Conservation (phyloP, 1,140 invertebrate genomes). For the Agraylea sexmaculata region DNA sequence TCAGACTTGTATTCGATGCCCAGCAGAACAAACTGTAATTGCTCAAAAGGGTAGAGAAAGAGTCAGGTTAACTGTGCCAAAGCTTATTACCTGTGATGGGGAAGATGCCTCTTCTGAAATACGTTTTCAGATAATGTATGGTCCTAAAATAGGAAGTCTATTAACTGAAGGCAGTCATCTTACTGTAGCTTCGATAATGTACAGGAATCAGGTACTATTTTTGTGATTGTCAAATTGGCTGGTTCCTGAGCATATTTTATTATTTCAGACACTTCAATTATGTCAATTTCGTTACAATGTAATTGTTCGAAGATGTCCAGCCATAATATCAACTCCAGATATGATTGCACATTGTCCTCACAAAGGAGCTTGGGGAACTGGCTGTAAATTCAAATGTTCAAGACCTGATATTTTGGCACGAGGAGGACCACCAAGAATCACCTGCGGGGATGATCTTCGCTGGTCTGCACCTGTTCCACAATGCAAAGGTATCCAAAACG, state of each 20-base stretch:
- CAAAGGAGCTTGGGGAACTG: slow-evolving; percentile 12
- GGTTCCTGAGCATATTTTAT: not conserved
- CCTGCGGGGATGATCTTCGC: slow-evolving; percentile 14
- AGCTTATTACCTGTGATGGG: slow-evolving; percentile 8
- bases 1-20: slow-evolving; percentile 14
- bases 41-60: slow-evolving; percentile 12
- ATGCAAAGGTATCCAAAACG: slow-evolving; percentile 18
- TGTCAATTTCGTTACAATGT: slow-evolving; percentile 19
- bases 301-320: slow-evolving; percentile 15
- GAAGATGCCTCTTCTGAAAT: not conserved
- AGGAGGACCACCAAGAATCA: slow-evolving; percentile 7
- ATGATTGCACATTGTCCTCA: slow-evolving; percentile 9
- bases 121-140: slow-evolving; percentile 11
- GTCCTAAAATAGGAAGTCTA: slow-evolving; percentile 12
- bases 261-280: slow-evolving; percentile 13
- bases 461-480: slow-evolving; percentile 13
- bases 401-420: not conserved
- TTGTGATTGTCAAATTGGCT: not conserved
- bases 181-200: slow-evolving; percentile 11
- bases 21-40: slow-evolving; percentile 15
- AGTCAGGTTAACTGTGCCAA: slow-evolving; percentile 9
- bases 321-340: not conserved
- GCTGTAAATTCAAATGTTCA: slow-evolving; percentile 13
- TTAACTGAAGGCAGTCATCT: slow-evolving; percentile 16
- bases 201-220: slow-evolving; percentile 11